These are phyloP conservation scores for Fistularia tabacaria DNA, from an alignment of 2,797 vertebrate species.

Conservation along the genomic window DNA sequence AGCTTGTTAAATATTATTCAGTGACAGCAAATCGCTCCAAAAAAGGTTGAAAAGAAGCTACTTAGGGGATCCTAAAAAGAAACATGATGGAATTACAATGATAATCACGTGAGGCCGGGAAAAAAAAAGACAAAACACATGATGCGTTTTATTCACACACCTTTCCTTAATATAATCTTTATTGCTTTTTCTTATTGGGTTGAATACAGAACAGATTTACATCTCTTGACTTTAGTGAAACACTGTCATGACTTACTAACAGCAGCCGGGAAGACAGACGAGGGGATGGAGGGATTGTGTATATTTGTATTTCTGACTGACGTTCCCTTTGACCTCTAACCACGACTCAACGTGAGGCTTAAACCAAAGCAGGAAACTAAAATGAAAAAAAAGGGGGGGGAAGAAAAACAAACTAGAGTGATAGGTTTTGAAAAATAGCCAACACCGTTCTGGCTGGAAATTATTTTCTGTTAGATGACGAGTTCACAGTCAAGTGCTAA, in stretches of 20 bases:
- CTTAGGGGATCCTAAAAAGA: no score
- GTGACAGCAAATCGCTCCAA: no score
- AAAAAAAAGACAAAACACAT: slow-evolving; percentile 6
- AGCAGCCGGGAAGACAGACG: slow-evolving; percentile 11
- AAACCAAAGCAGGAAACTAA: slow-evolving; percentile 2
- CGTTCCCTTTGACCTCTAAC: slow-evolving; percentile 36
- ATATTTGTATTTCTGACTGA: slow-evolving; percentile 15
- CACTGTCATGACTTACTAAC: slow-evolving; percentile 72
- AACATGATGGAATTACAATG: no score
- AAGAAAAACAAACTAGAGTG: neutral
- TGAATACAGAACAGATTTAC: slow-evolving; percentile 80
- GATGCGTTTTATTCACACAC: slow-evolving; percentile 50
- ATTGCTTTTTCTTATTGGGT: slow-evolving; percentile 90
- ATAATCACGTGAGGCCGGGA: no score
- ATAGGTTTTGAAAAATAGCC: no score
- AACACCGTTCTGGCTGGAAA: no score
- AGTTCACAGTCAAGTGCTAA: slow-evolving; percentile 92
- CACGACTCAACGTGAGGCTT: neutral
- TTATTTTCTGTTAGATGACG: neutral
- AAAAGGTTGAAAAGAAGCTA: no score
- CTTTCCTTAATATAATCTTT: slow-evolving; percentile 80
- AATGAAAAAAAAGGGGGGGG: neutral
- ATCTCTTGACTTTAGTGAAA: slow-evolving; percentile 82
- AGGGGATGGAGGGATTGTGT: slow-evolving; percentile 45
- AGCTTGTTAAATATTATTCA: no score